phyloP scores from a whole-genome alignment of 2,888 invertebrate genomes.

The Hemistola chrysoprasaria region DNA sequence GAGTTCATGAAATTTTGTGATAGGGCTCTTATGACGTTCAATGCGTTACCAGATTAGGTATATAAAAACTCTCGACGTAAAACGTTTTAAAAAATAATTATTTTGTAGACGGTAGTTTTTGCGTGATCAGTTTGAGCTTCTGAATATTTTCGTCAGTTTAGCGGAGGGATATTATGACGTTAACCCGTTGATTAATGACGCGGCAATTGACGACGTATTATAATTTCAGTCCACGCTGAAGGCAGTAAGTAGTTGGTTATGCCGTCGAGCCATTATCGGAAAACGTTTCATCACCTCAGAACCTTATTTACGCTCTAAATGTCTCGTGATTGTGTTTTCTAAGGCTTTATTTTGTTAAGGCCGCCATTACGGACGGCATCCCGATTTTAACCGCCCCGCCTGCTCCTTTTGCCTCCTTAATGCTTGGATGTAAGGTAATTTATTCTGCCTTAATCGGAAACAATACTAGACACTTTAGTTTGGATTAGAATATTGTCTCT shows the following conservation, averaged over 20 bases:
- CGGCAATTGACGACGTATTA: conserved; percentile 22
- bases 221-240: conserved; percentile 18
- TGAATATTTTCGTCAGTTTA: neutral
- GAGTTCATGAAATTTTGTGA: too few species aligned
- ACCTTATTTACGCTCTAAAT: conserved; percentile 44
- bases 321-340: conserved; percentile 36
- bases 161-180: conserved; percentile 5
- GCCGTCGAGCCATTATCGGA: conserved; percentile 49
- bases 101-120: too few species aligned
- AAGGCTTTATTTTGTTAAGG: conserved; percentile 26
- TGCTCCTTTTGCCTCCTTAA: conserved; percentile 15
- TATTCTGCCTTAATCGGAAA: conserved; percentile 11
- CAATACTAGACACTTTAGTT: conserved; percentile 19
- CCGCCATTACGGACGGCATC: conserved; percentile 23
- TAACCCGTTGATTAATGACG: conserved; percentile 21
- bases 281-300: conserved; percentile 47
- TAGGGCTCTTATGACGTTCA: too few species aligned
- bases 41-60: too few species aligned
- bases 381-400: conserved; percentile 21
- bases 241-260: conserved; percentile 33
- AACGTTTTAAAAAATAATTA: too few species aligned
- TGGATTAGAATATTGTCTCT: conserved; percentile 16
- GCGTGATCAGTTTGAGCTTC: too few species aligned
- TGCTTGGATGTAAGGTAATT: conserved; percentile 16
- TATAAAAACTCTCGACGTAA: too few species aligned